Percentiles rank a stretch among this genome's conserved stretches.
Conservation (phyloP, 2,113 vertebrate genomes). For the Antigone vipio region DNA sequence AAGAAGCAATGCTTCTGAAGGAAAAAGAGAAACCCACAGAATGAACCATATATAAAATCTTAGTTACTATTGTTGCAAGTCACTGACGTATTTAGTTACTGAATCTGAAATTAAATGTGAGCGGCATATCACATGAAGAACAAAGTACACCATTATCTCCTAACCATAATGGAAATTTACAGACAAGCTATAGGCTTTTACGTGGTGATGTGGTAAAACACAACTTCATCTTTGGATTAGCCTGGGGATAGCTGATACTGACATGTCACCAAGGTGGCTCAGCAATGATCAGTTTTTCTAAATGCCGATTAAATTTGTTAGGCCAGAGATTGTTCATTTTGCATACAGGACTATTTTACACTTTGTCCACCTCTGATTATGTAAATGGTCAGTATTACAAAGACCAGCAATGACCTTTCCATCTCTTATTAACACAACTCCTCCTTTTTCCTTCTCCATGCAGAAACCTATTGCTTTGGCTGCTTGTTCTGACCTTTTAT, state of each 20-base stretch:
- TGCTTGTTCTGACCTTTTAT: background rate
- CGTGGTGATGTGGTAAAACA: background rate
- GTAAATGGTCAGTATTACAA: background rate
- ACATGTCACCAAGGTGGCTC: background rate
- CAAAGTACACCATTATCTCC: background rate
- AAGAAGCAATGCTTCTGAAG: background rate
- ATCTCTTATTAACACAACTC: background rate
- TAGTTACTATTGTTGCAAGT: background rate
- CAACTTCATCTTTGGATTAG: background rate
- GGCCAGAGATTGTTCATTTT: background rate
- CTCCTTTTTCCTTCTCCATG: background rate
- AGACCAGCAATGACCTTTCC: background rate
- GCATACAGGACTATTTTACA: background rate
- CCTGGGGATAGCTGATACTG: background rate
- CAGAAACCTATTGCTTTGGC: background rate
- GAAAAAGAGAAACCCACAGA: background rate
- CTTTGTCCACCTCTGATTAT: background rate
- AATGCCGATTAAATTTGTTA: background rate
- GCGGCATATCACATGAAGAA: background rate
- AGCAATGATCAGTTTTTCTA: background rate
- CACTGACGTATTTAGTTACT: background rate
- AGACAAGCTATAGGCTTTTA: background rate
- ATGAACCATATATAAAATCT: background rate
- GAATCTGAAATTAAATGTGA: background rate
- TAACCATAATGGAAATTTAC: background rate